A percentile compares a stretch with the other conserved stretches of the same genome.
These are phyloP conservation scores for Parauchenoglanis ngamensis DNA, from an alignment of 2,797 vertebrate species.

Conservation along the genomic window DNA sequence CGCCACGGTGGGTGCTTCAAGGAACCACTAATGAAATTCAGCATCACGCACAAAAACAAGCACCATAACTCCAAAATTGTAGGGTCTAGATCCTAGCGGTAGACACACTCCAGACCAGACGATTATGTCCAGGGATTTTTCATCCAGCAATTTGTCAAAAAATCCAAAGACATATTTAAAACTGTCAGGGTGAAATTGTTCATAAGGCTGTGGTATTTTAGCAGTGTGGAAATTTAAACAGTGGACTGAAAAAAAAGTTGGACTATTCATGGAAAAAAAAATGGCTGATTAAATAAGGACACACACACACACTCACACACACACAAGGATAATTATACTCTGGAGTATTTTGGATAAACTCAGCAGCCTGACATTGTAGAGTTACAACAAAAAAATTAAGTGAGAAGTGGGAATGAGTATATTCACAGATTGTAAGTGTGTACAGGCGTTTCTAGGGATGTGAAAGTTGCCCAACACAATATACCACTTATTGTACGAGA, in stretches of 20 bases:
- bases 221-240: conserved; percentile 42
- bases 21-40: conserved; percentile 75
- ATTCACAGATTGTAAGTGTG: not conserved
- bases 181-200: conserved; percentile 67
- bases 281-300: conserved; percentile 34
- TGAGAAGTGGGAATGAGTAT: conserved; percentile 15
- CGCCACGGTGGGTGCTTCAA: conserved; percentile 25
- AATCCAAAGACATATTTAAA: conserved; percentile 66
- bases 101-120: conserved; percentile 71
- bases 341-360: conserved; percentile 32
- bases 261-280: conserved; percentile 23
- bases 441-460: not conserved
- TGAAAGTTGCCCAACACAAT: not conserved
- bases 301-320: not conserved
- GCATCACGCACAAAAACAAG: conserved; percentile 72
- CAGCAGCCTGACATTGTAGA: conserved; percentile 30
- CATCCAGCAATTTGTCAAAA: conserved; percentile 68
- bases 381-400: conserved; percentile 39
- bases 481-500: not conserved
- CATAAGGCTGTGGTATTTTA: conserved; percentile 55
- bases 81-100: conserved; percentile 70
- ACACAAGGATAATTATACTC: conserved; percentile 30
- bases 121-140: conserved; percentile 63
- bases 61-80: conserved; percentile 71
- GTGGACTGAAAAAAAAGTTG: not conserved